Evolutionary conservation across 2,113 vertebrate species (phyloP), one percentile per base, ranked within the genome.

Genomic region (Halichoerus grypus): DNA sequence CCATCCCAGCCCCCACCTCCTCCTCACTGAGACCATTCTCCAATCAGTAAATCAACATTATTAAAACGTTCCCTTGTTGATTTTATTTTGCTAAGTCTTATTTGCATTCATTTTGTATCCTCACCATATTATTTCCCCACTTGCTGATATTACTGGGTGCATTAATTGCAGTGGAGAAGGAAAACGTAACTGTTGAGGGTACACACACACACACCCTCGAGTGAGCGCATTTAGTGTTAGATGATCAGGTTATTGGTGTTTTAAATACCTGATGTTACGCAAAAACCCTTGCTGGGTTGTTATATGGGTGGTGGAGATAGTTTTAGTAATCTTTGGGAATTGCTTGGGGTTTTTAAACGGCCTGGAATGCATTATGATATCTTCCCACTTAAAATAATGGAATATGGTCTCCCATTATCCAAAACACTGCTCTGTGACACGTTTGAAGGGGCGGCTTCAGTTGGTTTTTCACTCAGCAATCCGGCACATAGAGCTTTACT

Each of bases 261-360:
- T 88, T 59, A 86, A 93, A 46, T 31, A 42, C 67, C 65, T 57
- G 33, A 21, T 26, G 24, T 69, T 65, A 61, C 46, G 71, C 81
- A 80, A 55, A 97, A 80, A 49, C 46, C 12, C 46, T 72, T 19
- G 19, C 51, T 12, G 76, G 51, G 12, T 39, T 51, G 33, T 63
- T 51, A 19, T 1, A 1, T 2, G 53, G 39, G 55, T n/a, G n/a
- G 28, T 61, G 28, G 53, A 46, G 82, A 88, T 33, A 86, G 36
- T 61, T 80, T 83, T 71, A 65, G 74, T 86, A 24, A 93, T 67
- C 87, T 95, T 65, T 7, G 10, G 59, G 69, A 87, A 90, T 85
- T 79, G n/a, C 19, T n/a, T 26, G 36, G 76, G 49, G 5, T 1
- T 87, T 76, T 53, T 51, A 31, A 77, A 67, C 0, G 18, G 55